Evolutionary conservation across 2,888 invertebrate species (phyloP), one percentile per base, ranked within the genome.

Genomic region (Hirtodrosophila alboralis): DNA sequence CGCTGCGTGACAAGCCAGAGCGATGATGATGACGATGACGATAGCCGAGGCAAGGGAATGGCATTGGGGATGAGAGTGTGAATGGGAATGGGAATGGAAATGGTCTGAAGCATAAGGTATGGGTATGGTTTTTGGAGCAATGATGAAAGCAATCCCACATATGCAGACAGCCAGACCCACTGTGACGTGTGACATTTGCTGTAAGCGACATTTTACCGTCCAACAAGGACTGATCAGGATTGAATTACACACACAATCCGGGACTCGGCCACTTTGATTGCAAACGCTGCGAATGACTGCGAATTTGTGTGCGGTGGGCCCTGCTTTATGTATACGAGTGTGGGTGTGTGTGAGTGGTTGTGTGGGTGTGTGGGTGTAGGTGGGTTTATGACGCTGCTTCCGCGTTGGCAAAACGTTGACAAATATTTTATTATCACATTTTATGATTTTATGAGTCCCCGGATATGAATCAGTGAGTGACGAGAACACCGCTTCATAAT

Each of bases 241-340:
- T 85, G 77, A 87, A 87, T 85, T 87, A 87, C 86, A 84, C 74
- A 77, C 80, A 79, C 78, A 81, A 81, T 81, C 86, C 84, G 75
- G 62, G 86, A 81, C 66, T 78, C 66, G 86, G 86, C 79, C 79
- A 84, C 85, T 81, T 81, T 81, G 81, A 81, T 81, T 81, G 85
- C 85, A 72, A 84, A 73, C 59, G 44, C 71, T 57, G 56, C 47
- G 74, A 57, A 59, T 69, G 66, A 56, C 61, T 60, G 57, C 41
- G 67, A 64, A 61, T 70, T 61, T 33, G 31, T 31, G 62, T 41
- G 33, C 13, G 21, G 31, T 44, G 9, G 27, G 18, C 43, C n/a
- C 53, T 23, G 44, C 45, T 45, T 45, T 45, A 16, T 45, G 14
- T 23, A 13, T 30, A 13, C 28, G 8, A 38, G 33, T 18, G 23